Evolutionary conservation across 2,113 vertebrate species (phyloP).

Genomic region (Peromyscus maniculatus): DNA sequence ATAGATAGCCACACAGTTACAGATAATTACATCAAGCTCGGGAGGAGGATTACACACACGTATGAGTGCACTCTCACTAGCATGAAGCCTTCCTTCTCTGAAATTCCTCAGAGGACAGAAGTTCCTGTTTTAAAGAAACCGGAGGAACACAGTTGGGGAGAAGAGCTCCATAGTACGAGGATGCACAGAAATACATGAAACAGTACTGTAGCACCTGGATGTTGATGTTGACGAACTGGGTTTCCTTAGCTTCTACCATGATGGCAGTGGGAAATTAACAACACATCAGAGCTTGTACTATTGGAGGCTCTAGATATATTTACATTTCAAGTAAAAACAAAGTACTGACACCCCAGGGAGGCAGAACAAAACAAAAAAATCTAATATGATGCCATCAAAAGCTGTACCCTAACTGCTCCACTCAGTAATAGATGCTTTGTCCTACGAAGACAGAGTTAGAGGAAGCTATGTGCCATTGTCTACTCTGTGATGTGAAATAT

Average conservation of each 20-base stretch:
- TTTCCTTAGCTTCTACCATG: neutral
- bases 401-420: neutral
- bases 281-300: neutral
- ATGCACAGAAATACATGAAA: neutral
- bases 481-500: neutral
- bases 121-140: neutral
- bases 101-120: conserved; percentile 31
- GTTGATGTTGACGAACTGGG: neutral
- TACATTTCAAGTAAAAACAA: conserved; percentile 19
- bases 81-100: neutral
- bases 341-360: neutral
- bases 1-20: neutral
- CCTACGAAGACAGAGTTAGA: neutral
- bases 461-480: neutral
- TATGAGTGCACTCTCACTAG: neutral
- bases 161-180: neutral
- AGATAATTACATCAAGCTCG: neutral
- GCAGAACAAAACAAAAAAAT: neutral
- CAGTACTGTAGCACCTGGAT: neutral
- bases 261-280: neutral
- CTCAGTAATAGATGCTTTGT: neutral
- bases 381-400: neutral
- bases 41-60: neutral
- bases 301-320: neutral
- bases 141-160: neutral